Conservation (phyloP, 2,888 invertebrate species). For the Zaprionus obscuricornis region DNA sequence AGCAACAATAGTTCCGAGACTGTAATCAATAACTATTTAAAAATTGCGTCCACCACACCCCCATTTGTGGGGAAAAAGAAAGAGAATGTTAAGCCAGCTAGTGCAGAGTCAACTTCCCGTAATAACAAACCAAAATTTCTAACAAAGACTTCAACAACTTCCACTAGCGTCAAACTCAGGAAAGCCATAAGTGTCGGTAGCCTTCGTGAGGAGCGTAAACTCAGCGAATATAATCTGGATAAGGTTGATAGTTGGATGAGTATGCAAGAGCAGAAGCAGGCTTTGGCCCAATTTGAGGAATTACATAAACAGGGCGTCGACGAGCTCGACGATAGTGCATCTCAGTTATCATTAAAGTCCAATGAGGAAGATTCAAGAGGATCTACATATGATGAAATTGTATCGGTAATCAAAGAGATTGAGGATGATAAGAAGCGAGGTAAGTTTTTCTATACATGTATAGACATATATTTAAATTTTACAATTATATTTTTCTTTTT, state of each 20-base stretch:
- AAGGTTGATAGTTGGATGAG: constrained; percentile 84
- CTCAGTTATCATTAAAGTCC: constrained; percentile 74
- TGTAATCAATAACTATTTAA: constrained; percentile 82
- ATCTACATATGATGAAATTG: constrained; percentile 83
- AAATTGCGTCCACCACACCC: constrained; percentile 71
- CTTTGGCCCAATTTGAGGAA: constrained; percentile 42
- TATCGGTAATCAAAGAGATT: constrained; percentile 83
- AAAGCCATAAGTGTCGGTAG: constrained; percentile 73
- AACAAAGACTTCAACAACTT: constrained; percentile 10
- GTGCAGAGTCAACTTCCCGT: constrained; percentile 32
- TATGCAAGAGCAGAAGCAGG: constrained; percentile 73
- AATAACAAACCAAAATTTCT: constrained; percentile 40
- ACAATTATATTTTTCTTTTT: background rate
- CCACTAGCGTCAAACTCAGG: constrained; percentile 50
- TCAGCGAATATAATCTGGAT: constrained; percentile 83
- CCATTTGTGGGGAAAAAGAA: constrained; percentile 78
- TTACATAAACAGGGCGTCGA: constrained; percentile 58
- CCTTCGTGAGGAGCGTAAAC: constrained; percentile 79
- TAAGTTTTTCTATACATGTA: constrained; percentile 25
- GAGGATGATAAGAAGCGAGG: constrained; percentile 83
- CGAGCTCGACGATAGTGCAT: constrained; percentile 67
- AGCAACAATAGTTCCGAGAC: constrained; percentile 63
- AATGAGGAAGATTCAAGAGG: constrained; percentile 79
- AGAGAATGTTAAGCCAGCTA: constrained; percentile 73
- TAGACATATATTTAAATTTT: background rate